Evolutionary conservation across 2,888 invertebrate species (phyloP), one percentile per base, ranked within the genome.

Genomic region (Drosophila acutilabella): DNA sequence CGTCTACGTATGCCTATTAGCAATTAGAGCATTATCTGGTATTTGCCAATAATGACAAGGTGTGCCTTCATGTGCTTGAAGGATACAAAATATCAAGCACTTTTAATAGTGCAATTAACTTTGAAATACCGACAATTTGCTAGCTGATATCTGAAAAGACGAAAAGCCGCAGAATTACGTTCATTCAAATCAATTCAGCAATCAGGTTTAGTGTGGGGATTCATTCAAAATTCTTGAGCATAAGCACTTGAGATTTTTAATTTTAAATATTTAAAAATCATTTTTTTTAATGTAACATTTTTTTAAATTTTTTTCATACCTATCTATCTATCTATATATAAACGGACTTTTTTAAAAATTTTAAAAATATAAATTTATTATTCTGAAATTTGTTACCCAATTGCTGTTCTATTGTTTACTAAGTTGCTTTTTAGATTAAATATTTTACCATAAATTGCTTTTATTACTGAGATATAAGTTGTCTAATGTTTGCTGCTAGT

Each of bases 21-120:
- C 81, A 81, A 81, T 81, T 81, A 81, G 83, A 83, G 79, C 77
- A 83, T 79, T 81, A 81, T 81, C 82, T 78, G 20, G 52, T 50
- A 76, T 73, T 76, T 73, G 76, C 52, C 64, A 52, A 59, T 52
- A 64, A 68, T 58, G 50, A 65, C 52, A 36, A 53, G 75, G 75
- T 56, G 75, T 60, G 74, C 52, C 69, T 18, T 16, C 41, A 36
- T 33, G 33, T n/a, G 16, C 50, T 16, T 30, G 16, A 60, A 57
- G 70, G 51, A 66, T 30, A 42, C 56, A 33, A 10, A 10, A 36
- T 18, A 13, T 42, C 59, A 56, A 51, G 26, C 11, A 42, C n/a
- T 42, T 41, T 41, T 48, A 51, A 74, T 70, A 61, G 45, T 20
- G 14, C 64, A 57, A 60, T 65, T 65, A 52, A 14, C 38, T 50